These are phyloP conservation scores for Cantharis lateralis DNA, from an alignment of 2,888 invertebrate species.

Conservation along the genomic window DNA sequence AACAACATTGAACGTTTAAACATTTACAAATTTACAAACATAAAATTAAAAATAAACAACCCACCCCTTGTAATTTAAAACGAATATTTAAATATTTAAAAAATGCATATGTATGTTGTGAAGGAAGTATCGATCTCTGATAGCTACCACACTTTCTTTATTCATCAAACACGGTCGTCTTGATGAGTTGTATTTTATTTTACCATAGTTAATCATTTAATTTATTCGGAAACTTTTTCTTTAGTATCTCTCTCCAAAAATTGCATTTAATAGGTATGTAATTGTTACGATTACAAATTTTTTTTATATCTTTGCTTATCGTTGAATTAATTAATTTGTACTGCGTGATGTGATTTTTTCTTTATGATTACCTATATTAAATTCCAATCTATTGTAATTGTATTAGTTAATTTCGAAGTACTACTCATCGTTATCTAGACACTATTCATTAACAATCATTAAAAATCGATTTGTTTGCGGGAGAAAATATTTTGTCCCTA, in stretches of 20 bases:
- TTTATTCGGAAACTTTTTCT: no score
- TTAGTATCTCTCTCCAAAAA: neutral
- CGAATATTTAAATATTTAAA: no score
- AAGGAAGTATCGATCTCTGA: neutral
- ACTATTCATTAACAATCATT: neutral
- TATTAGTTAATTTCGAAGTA: neutral
- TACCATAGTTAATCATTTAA: no score
- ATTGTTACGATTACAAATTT: neutral
- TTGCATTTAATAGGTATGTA: neutral
- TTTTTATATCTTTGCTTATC: neutral
- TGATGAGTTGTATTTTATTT: no score
- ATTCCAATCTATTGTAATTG: neutral
- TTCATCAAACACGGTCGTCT: no score
- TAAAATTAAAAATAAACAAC: no score
- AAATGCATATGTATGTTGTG: no score
- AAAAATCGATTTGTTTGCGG: neutral
- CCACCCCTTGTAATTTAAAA: no score
- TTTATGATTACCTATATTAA: neutral
- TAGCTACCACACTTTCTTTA: no score
- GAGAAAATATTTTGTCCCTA: neutral
- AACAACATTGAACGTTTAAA: no score
- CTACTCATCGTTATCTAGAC: neutral
- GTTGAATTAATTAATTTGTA: neutral
- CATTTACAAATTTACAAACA: no score
- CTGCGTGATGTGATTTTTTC: neutral